Evolutionary conservation across 2,113 vertebrate genomes (phyloP).

Genomic region (Phalacrocorax pelagicus): DNA sequence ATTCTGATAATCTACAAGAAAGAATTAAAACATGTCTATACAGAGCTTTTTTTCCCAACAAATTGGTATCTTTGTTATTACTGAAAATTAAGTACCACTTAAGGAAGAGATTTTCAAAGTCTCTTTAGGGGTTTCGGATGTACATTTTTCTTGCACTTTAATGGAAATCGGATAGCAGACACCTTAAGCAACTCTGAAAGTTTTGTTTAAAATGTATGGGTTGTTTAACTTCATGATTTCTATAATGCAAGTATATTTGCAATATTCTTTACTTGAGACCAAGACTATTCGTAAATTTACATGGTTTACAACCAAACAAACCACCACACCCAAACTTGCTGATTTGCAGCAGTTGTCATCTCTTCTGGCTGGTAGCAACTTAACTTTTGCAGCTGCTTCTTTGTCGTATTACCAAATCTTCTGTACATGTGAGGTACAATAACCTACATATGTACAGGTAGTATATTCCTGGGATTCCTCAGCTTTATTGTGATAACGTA

Average conservation of each 20-base stretch:
- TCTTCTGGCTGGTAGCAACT: not conserved
- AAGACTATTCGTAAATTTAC: not conserved
- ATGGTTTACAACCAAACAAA: not conserved
- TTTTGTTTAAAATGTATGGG: not conserved
- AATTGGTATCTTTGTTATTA: not conserved
- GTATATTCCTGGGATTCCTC: not conserved
- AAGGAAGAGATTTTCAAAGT: not conserved
- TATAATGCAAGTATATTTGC: not conserved
- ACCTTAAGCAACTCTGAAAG: not conserved
- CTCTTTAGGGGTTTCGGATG: not conserved
- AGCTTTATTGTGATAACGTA: fast-evolving
- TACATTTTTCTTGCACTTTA: not conserved
- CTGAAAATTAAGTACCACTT: not conserved
- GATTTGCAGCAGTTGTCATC: not conserved
- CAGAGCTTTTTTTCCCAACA: not conserved
- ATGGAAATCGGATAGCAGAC: not conserved
- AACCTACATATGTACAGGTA: not conserved
- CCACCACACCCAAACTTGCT: not conserved
- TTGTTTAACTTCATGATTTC: not conserved
- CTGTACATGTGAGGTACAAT: not conserved
- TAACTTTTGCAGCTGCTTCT: not conserved
- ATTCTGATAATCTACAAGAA: conserved; percentile 4
- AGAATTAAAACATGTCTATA: not conserved
- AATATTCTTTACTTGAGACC: not conserved
- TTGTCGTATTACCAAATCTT: not conserved